These are phyloP conservation scores for Andrena bucephala DNA, from an alignment of 2,888 invertebrate genomes.

Conservation along the genomic window DNA sequence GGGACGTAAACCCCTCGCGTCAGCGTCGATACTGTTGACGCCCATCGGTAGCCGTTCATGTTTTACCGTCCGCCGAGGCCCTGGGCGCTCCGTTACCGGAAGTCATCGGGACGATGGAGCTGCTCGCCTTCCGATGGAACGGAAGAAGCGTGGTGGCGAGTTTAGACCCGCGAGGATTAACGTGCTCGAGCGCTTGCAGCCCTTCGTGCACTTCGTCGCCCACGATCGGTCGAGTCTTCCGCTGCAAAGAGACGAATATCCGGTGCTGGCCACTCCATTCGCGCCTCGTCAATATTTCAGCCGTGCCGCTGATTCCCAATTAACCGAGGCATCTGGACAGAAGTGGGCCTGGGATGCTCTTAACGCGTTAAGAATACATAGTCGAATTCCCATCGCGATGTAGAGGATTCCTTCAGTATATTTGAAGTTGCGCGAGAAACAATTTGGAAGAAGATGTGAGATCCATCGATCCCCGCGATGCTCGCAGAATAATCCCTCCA, in stretches of 20 bases:
- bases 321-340: neutral
- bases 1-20: conserved; percentile 1
- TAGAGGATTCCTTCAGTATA: too few species aligned
- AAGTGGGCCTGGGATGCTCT: too few species aligned
- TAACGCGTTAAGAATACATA: too few species aligned
- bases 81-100: conserved; percentile 11
- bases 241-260: conserved; percentile 32
- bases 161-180: conserved; percentile 73
- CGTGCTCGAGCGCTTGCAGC: conserved; percentile 61
- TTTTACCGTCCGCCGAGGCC: conserved; percentile 3
- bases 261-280: neutral
- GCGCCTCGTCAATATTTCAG: conserved; percentile 18
- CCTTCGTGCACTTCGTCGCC: conserved; percentile 59
- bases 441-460: too few species aligned
- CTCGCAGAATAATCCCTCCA: too few species aligned
- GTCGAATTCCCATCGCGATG: too few species aligned
- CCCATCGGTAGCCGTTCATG: neutral
- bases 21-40: neutral
- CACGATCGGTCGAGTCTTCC: conserved; percentile 27
- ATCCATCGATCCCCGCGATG: too few species aligned
- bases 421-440: too few species aligned
- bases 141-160: conserved; percentile 51
- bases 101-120: conserved; percentile 22
- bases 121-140: conserved; percentile 36
- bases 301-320: conserved; percentile 4